Percentiles rank a stretch among this genome's conserved stretches.
Evolutionary conservation across 1,140 invertebrate species (phyloP).

Genomic region (Solen grandis): DNA sequence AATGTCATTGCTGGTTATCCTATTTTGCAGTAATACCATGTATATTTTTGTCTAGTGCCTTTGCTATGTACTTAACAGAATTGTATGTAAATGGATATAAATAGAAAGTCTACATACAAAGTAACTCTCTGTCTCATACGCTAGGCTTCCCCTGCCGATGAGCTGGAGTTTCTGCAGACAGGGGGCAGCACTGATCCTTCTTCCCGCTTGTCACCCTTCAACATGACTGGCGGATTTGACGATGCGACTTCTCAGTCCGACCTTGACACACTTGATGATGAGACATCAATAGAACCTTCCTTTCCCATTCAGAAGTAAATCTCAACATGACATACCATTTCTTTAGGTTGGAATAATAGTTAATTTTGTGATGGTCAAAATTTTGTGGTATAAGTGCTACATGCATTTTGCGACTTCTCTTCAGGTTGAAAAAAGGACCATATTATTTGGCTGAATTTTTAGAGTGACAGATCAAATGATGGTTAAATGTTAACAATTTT

Average conservation of each 20-base stretch:
- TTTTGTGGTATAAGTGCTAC: not conserved
- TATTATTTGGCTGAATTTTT: not conserved
- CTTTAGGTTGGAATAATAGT: too few species aligned
- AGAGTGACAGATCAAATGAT: not conserved
- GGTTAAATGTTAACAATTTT: not conserved
- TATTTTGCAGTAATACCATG: too few species aligned
- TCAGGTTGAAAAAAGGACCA: not conserved
- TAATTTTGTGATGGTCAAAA: slow-evolving; percentile 4
- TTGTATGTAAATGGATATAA: too few species aligned
- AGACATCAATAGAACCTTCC: slow-evolving; percentile 4
- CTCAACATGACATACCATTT: too few species aligned
- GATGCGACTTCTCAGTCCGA: slow-evolving; percentile 72
- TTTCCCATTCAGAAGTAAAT: too few species aligned
- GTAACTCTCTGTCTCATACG: too few species aligned
- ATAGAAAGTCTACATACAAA: too few species aligned
- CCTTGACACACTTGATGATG: slow-evolving; percentile 68
- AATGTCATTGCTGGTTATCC: too few species aligned
- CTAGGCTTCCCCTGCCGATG: slow-evolving; percentile 65
- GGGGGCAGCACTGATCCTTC: slow-evolving; percentile 61
- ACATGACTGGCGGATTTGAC: slow-evolving; percentile 74
- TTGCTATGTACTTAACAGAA: too few species aligned
- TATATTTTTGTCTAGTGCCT: too few species aligned
- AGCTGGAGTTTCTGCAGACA: slow-evolving; percentile 73
- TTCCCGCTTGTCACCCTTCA: slow-evolving; percentile 72
- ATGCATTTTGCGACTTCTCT: not conserved